Base-by-base conservation (phyloP, 2,888 invertebrate species). In the Spisula solida region DNA sequence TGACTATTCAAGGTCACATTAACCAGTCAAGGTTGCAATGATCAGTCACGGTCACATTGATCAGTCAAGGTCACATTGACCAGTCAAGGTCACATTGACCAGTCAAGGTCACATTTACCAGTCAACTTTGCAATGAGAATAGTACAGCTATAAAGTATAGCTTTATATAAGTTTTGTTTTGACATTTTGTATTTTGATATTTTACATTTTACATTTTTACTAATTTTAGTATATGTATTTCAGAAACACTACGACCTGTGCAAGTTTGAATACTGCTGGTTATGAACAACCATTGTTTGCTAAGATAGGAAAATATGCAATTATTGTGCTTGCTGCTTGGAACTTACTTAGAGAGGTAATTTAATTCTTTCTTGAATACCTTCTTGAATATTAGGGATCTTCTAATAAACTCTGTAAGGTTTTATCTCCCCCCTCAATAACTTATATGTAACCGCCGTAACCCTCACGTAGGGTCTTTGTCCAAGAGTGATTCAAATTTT, bases 311-410 rank as follows among this genome's bases (percentile, higher is more conserved):
- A 96, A 95, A 88, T 96, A 95, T 89, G 93, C 96, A 82, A 96
- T 97, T 85, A 96, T 97, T 51, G 95, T 95, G 2, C 92, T 97
- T 84, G 96, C 97, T 5, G 95, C 95, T 0, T 93, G 97, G 89
- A 97, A 97, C 92, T 90, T 97, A 48, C 87, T 97, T 16, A 95
- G 96, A 94, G 97, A 97, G 95, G 96, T 97, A 92, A 85, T 81
- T 0, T 18, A 0, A 25, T 66, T 66, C 0, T 25, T 0, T 12
- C 12, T 25, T n/a, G 0, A 25, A 25, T 5, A 25, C 0, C n/a
- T 25, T 66, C 25, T 66, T 41, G 8, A 41, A 2, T 2, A 41
- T 41, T 41, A 5, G 41, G 8, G 8, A 5, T 41, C 41, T n/a
- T n/a, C n/a, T n/a, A 41, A 8, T 41, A 41, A 41, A 8, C 8